Percentiles rank a stretch among this genome's conserved stretches.
phyloP scores from a whole-genome alignment of 2,888 invertebrate species.

The Silvanus unidentatus region DNA sequence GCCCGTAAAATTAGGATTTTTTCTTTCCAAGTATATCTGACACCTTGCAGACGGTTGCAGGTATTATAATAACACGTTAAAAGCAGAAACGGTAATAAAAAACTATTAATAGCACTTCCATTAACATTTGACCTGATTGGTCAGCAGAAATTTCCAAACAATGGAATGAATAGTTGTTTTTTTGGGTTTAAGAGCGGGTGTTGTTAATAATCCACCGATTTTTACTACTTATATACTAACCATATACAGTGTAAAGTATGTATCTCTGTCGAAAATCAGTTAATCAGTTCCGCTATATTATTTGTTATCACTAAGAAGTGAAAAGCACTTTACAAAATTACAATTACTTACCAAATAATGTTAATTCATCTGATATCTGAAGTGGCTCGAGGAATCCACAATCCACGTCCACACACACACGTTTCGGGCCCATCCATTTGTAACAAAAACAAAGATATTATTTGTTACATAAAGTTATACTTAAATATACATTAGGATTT shows the following conservation, averaged over 20 bases:
- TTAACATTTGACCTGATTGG: conserved; percentile 8
- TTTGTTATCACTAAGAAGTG: conserved; percentile 15
- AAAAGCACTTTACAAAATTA: conserved; percentile 28
- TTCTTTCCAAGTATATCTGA: conserved; percentile 5
- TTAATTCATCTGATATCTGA: conserved; percentile 17
- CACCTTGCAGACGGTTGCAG: conserved; percentile 14
- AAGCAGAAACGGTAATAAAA: conserved; percentile 5
- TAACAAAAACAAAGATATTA: conserved; percentile 10
- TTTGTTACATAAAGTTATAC: conserved; percentile 26
- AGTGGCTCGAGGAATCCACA: no score
- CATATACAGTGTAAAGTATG: background rate
- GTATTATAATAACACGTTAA: conserved; percentile 5
- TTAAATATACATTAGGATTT: conserved; percentile 36
- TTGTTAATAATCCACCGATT: no score
- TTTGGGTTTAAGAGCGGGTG: no score
- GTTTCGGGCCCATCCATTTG: conserved; percentile 4
- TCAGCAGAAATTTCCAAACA: conserved; percentile 6
- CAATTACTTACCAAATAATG: conserved; percentile 23
- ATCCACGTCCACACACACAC: no score
- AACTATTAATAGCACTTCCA: conserved; percentile 5
- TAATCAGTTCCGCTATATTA: conserved; percentile 22
- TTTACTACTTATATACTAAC: no score
- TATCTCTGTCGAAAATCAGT: conserved; percentile 18
- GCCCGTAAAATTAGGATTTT: background rate
- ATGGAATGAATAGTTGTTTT: background rate